Evolutionary conservation across 2,888 invertebrate genomes (phyloP), one percentile per base, ranked within the genome.

Genomic region (Habroteleia sp.): DNA sequence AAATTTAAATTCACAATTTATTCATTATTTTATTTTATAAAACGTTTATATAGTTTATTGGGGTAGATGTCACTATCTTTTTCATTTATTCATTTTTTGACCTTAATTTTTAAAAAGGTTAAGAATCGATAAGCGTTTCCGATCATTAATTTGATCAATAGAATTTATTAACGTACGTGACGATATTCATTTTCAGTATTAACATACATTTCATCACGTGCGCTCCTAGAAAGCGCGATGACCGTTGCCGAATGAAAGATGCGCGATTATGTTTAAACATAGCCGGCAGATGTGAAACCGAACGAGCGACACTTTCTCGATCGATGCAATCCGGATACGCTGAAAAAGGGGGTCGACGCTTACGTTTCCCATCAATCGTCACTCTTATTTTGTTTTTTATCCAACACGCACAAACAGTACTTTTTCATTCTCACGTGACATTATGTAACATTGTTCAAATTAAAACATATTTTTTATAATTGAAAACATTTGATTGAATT

Each of bases 231-330:
- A 77, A 77, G 77, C 63, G 66, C 60, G 72, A 63, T 72, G 74
- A 77, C 71, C 63, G 73, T 42, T 46, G 66, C 66, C 72, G 62
- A 76, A 76, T 73, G 74, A 75, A 68, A 63, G 69, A 75, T 74
- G 63, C 46, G 50, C 68, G 50, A 60, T 52, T 69, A 56, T 66
- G 48, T 27, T 52, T 39, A 20, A 69, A 63, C 35, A 62, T 58
- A 60, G 62, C 56, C 65, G 44, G 66, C 76, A 68, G 66, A 72
- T 63, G 78, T 79, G 73, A 79, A 81, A 77, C 73, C 37, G 74
- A 79, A 75, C 65, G 29, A 65, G 44, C 52, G 79, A 78, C 76
- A 78, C 80, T 80, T 80, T 80, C 79, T 74, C 75, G 62, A 69
- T 65, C 58, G 58, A 63, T 65, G 69, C 68, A 58, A 74, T 76